phyloP scores from a whole-genome alignment of 2,113 vertebrate genomes.

The Cyprinus carpio region DNA sequence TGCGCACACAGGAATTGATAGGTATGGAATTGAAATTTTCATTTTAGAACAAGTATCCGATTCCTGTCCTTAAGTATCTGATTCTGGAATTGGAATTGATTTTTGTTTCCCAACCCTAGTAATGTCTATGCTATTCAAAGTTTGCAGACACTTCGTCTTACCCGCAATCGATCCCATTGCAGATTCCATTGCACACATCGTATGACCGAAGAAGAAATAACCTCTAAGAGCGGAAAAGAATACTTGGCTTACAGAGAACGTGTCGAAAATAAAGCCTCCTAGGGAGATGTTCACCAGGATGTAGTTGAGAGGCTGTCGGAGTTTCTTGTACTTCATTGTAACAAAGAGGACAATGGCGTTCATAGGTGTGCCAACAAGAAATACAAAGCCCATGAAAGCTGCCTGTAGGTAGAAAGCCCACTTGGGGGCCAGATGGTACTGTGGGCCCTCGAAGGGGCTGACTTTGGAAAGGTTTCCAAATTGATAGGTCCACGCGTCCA shows the following conservation, averaged over 20 bases:
- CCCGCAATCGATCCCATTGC: constrained; percentile 71
- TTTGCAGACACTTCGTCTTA: constrained; percentile 37
- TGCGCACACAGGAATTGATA: too few species aligned
- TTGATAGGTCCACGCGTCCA: constrained; percentile 74
- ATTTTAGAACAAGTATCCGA: too few species aligned
- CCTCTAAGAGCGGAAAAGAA: constrained; percentile 75
- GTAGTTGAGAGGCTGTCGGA: constrained; percentile 83
- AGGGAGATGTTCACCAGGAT: constrained; percentile 82
- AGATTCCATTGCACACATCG: constrained; percentile 73
- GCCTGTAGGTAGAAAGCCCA: constrained; percentile 84
- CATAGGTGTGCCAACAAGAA: constrained; percentile 75
- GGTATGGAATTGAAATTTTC: too few species aligned
- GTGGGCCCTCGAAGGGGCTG: constrained; percentile 82
- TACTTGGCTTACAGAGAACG: constrained; percentile 78
- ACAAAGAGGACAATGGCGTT: constrained; percentile 78
- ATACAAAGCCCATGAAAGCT: constrained; percentile 81
- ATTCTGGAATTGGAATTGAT: too few species aligned
- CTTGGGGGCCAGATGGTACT: constrained; percentile 79
- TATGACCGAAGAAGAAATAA: constrained; percentile 78
- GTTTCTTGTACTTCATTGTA: constrained; percentile 79
- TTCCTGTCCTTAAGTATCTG: too few species aligned
- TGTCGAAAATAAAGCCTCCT: constrained; percentile 74
- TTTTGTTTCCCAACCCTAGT: too few species aligned
- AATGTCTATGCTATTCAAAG: background rate
- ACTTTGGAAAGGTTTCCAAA: constrained; percentile 77